Evolutionary conservation across 92 coral and sea anemone genomes (phyloP).

Genomic region (Epizoanthus rinbou): DNA sequence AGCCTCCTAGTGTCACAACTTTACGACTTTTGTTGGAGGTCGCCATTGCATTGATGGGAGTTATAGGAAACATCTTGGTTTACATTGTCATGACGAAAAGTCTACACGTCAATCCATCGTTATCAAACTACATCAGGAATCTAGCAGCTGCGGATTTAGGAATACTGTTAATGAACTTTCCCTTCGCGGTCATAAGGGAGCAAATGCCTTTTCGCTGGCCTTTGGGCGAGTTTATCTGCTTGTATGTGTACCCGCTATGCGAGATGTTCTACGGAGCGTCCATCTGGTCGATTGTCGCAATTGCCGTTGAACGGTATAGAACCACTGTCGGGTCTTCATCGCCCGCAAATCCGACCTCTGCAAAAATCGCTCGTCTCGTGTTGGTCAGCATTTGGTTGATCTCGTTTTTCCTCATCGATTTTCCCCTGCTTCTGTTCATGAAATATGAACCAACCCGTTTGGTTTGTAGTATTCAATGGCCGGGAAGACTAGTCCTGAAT

Average conservation of each 20-base stretch:
- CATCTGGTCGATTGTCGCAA: constrained; percentile 61
- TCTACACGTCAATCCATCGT: constrained; percentile 59
- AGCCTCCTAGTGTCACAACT: background rate
- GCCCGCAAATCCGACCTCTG: background rate
- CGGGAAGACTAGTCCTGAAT: background rate
- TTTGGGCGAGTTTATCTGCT: constrained; percentile 57
- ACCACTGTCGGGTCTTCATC: constrained; percentile 42
- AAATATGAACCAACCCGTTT: background rate
- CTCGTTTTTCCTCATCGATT: constrained; percentile 33
- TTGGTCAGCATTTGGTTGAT: constrained; percentile 18
- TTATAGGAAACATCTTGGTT: constrained; percentile 54
- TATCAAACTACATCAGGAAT: constrained; percentile 55
- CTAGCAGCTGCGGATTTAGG: constrained; percentile 66
- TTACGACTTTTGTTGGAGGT: constrained; percentile 28
- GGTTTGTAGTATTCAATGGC: constrained; percentile 9
- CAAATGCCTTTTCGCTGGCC: constrained; percentile 62
- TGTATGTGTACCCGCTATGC: constrained; percentile 51
- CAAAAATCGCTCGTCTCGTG: constrained; percentile 4
- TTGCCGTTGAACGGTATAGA: constrained; percentile 60
- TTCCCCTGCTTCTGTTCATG: constrained; percentile 40
- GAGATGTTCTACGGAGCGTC: constrained; percentile 65
- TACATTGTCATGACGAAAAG: constrained; percentile 51
- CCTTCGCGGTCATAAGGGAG: constrained; percentile 46
- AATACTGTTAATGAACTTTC: constrained; percentile 44
- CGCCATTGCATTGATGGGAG: constrained; percentile 37